Conservation (phyloP, 2,797 vertebrate genomes). For the Okamejei kenojei region DNA sequence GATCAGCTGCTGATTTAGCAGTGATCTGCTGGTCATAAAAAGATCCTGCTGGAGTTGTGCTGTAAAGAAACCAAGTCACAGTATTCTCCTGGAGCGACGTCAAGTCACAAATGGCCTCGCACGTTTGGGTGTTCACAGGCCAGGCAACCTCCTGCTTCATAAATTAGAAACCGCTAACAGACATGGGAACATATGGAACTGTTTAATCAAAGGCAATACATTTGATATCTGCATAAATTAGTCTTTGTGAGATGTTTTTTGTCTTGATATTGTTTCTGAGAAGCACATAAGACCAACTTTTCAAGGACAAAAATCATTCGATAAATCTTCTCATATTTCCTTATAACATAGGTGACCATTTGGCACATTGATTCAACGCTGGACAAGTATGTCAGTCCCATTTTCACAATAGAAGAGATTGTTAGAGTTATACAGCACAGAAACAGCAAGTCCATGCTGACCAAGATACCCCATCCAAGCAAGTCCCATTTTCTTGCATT, state of each 20-base stretch:
- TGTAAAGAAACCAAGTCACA: background rate
- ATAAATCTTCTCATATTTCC: no score
- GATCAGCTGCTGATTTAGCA: background rate
- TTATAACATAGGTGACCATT: no score
- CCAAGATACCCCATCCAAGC: no score
- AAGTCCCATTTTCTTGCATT: no score
- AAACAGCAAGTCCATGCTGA: no score
- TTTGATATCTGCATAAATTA: background rate
- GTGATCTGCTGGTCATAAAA: no score
- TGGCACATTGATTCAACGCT: no score
- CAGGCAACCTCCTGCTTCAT: background rate
- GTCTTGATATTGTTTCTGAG: background rate
- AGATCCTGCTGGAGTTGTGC: background rate
- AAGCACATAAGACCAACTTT: background rate
- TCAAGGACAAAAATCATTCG: background rate
- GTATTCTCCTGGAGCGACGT: background rate
- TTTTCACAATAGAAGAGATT: no score
- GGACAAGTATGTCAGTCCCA: no score
- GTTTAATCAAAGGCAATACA: background rate
- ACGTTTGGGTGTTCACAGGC: background rate
- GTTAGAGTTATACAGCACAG: no score
- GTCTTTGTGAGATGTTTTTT: background rate
- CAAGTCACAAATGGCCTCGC: background rate
- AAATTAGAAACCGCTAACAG: background rate
- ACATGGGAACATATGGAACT: background rate